Percentiles rank a stretch among this genome's conserved stretches.
Evolutionary conservation across 2,888 invertebrate genomes (phyloP).

Genomic region (Dyspetes luteomarginatus): DNA sequence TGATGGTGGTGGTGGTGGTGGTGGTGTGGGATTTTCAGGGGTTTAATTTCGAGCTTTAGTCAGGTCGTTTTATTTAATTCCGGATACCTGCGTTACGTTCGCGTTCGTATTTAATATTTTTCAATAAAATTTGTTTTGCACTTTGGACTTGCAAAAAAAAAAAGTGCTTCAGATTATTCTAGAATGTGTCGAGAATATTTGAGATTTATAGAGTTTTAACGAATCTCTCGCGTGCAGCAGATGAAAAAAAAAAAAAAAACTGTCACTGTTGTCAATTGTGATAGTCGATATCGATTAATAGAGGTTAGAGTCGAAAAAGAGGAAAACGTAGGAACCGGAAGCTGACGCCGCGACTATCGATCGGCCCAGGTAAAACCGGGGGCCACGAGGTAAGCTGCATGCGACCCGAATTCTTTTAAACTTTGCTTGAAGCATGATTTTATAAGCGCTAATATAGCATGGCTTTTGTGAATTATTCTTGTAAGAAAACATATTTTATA

Average conservation of each 20-base stretch:
- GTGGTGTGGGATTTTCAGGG: constrained; percentile 2
- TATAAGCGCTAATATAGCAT: constrained; percentile 52
- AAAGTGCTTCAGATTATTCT: too few relatives aligned
- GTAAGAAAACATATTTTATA: constrained; percentile 11
- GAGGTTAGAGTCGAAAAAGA: constrained; percentile 60
- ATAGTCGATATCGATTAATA: constrained; percentile 41
- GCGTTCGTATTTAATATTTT: not conserved
- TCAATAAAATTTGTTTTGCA: too few relatives aligned
- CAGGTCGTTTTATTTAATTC: not conserved
- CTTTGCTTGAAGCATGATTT: constrained; percentile 41
- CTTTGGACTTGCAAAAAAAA: too few relatives aligned
- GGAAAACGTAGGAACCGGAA: constrained; percentile 74
- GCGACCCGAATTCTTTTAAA: constrained; percentile 63
- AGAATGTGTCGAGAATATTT: not conserved
- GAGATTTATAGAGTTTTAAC: not conserved
- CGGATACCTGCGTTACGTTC: not conserved
- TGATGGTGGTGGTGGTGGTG: not conserved
- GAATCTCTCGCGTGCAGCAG: not conserved
- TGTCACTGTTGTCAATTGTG: constrained; percentile 34
- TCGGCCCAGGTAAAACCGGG: constrained; percentile 76
- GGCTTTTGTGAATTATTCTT: constrained; percentile 59
- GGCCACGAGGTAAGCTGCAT: constrained; percentile 80
- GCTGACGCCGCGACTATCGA: constrained; percentile 78
- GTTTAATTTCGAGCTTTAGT: not conserved
- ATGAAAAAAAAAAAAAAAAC: not conserved